These are phyloP conservation scores for Periophthalmodon schlosseri DNA, from an alignment of 2,113 vertebrate species.

Conservation along the genomic window DNA sequence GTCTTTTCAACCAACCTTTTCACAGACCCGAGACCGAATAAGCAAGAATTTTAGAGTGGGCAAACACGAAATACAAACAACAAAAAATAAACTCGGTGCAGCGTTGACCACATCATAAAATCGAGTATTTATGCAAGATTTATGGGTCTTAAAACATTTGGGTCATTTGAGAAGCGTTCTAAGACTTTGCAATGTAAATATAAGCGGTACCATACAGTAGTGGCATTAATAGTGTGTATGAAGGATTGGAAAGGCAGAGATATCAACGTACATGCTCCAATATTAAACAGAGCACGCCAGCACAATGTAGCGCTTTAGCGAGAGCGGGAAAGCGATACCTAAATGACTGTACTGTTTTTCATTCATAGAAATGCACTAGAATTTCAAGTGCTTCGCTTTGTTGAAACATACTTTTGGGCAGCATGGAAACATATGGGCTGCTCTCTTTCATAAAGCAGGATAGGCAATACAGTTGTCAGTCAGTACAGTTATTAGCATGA, in stretches of 20 bases:
- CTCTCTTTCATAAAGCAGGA: neutral
- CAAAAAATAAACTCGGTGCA: slow-evolving; percentile 15
- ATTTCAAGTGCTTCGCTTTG: slow-evolving; percentile 3
- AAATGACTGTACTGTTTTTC: slow-evolving; percentile 5
- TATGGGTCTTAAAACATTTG: slow-evolving; percentile 11
- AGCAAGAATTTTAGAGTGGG: slow-evolving; percentile 17
- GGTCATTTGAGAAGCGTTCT: slow-evolving; percentile 11
- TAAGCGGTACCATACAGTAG: slow-evolving; percentile 2
- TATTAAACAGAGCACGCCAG: slow-evolving; percentile 6
- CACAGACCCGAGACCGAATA: slow-evolving; percentile 8
- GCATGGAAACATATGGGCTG: neutral
- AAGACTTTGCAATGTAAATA: slow-evolving; percentile 3
- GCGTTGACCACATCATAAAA: slow-evolving; percentile 26
- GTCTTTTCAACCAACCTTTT: slow-evolving; percentile 36
- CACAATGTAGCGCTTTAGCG: slow-evolving; percentile 1
- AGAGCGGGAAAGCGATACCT: slow-evolving; percentile 3
- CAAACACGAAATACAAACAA: slow-evolving; percentile 22
- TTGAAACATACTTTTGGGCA: neutral
- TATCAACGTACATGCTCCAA: neutral
- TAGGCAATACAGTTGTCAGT: neutral
- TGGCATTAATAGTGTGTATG: neutral
- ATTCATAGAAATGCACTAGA: slow-evolving; percentile 1
- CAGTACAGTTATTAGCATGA: neutral
- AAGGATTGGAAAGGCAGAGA: slow-evolving; percentile 8
- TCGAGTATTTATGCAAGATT: slow-evolving; percentile 25